phyloP scores from a whole-genome alignment of 1,140 invertebrate genomes.

The Portunus trituberculatus region DNA sequence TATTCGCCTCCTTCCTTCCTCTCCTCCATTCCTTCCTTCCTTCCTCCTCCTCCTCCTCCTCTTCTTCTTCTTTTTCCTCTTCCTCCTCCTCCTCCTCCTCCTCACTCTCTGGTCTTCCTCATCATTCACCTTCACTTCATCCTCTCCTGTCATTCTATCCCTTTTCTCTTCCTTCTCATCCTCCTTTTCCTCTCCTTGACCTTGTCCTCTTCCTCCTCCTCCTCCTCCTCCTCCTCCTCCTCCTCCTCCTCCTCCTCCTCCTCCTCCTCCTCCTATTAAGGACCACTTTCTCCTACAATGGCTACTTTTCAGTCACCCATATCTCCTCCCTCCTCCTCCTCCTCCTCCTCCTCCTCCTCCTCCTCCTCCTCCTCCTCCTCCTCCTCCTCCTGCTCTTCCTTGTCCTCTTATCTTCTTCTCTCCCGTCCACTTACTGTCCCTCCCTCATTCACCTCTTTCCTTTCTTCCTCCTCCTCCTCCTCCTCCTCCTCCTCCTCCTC shows the following conservation, averaged over 20 bases:
- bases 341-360: conserved; percentile 34
- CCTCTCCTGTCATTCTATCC: not conserved
- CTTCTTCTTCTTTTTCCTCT: not conserved
- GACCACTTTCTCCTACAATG: not conserved
- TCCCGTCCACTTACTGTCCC: not conserved
- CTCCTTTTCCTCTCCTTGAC: not conserved
- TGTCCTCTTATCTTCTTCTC: not conserved
- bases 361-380: conserved; percentile 3
- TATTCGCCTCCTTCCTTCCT: not conserved
- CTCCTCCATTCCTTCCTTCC: too few species aligned
- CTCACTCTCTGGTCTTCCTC: not conserved
- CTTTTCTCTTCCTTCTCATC: too few species aligned
- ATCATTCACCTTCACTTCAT: too few species aligned
- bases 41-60: not conserved
- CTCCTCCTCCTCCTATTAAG: not conserved
- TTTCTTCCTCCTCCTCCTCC: conserved; percentile 13
- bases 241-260: conserved; percentile 15
- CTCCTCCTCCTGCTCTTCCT: not conserved
- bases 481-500: conserved; percentile 23
- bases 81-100: not conserved
- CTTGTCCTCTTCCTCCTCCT: not conserved
- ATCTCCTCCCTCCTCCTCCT: not conserved
- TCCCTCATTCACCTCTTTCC: not conserved
- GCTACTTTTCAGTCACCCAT: not conserved
- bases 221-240: conserved; percentile 32